These are phyloP conservation scores for Brachionus koreanus DNA, from an alignment of 1,140 invertebrate species.

Conservation along the genomic window DNA sequence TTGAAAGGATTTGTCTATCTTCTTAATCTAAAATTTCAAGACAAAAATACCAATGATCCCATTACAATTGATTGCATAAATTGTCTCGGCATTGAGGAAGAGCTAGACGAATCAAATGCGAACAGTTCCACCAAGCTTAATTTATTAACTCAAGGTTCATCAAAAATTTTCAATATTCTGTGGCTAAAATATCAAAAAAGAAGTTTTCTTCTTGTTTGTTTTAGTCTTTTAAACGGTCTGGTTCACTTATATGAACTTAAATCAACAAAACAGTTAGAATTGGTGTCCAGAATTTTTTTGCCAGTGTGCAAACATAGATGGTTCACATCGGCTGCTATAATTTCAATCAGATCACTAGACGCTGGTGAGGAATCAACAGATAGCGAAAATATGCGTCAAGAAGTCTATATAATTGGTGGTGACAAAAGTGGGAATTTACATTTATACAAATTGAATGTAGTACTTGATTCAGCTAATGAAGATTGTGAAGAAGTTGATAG, in stretches of 20 bases:
- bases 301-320: constrained; percentile 32
- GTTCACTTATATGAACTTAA: constrained; percentile 27
- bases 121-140: not conserved
- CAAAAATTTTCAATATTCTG: constrained; percentile 10
- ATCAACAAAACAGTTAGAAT: not conserved
- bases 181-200: constrained; percentile 27
- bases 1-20: constrained; percentile 41
- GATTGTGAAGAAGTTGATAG: not conserved
- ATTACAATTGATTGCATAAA: constrained; percentile 40
- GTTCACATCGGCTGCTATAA: not conserved
- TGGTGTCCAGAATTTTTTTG: not conserved
- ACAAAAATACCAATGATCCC: not conserved
- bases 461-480: not conserved
- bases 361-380: not conserved
- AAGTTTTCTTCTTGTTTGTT: constrained; percentile 22
- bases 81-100: constrained; percentile 36
- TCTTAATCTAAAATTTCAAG: constrained; percentile 9
- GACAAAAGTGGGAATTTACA: constrained; percentile 43
- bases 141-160: not conserved
- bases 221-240: constrained; percentile 18
- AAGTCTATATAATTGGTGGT: not conserved
- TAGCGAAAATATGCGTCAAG: not conserved
- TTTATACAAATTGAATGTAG: not conserved
- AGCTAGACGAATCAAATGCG: not conserved
- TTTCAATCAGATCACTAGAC: not conserved